Evolutionary conservation across 2,888 invertebrate genomes (phyloP), one percentile per base, ranked within the genome.

Genomic region (Oscheius onirici): DNA sequence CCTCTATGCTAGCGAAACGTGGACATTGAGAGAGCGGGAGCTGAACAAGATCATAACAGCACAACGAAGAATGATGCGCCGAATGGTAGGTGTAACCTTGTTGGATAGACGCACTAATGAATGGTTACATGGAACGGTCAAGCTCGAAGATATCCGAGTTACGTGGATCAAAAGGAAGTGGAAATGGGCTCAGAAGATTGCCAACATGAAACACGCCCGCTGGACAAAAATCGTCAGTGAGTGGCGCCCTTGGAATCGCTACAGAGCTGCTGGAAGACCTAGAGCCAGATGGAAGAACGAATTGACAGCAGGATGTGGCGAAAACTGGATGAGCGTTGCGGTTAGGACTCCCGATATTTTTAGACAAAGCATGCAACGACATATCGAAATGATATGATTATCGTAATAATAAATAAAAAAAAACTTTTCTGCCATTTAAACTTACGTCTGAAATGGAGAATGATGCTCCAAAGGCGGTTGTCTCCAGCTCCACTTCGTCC

Each of bases 1-100:
- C 20, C 54, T 54, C 17, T 54, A 54, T 22, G 54, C 17, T 54
- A 17, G 54, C 20, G 54, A 54, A 54, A 54, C 24, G 3, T 54
- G 54, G 54, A 17, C 24, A 22, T 20, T 54, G 15, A 15, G 20
- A 15, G 17, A 54, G 54, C 20, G 20, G 20, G 54, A 54, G 3
- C 54, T 54, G 54, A 15, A 15, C 22, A 22, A 15, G 15, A 5
- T 54, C 17, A 54, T 54, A 3, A 26, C 26, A 3, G 26, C 22
- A 6, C 54, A 54, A 11, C 3, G 54, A 5, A 54, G 11, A 17
- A 54, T 54, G 54, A 54, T 54, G 54, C 22, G 54, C 3, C 3
- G 20, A 54, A 54, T 54, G 54, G 24, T 54, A 5, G 54, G 26
- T 6, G 26, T 54, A 3, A 54, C 54, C 5, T 20, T 54, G 22